These are phyloP conservation scores for Tribolium freemani DNA, from an alignment of 2,888 invertebrate species.

Conservation along the genomic window DNA sequence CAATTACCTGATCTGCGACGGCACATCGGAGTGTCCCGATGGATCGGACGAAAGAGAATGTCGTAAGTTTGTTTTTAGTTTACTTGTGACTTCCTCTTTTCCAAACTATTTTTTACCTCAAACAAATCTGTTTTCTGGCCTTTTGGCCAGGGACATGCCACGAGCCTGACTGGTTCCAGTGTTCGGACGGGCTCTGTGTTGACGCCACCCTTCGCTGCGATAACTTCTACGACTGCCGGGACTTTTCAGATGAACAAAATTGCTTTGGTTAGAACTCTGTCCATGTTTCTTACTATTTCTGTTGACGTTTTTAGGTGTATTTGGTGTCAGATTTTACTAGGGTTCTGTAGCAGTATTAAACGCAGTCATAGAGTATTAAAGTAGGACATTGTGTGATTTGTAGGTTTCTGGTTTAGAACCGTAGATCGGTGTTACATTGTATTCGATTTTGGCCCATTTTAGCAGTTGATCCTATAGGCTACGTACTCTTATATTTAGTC, in stretches of 20 bases:
- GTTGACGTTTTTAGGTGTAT: slow-evolving; percentile 43
- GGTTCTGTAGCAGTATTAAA: slow-evolving; percentile 42
- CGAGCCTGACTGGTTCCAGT: slow-evolving; percentile 71
- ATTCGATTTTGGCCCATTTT: slow-evolving; percentile 32
- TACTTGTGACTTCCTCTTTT: neutral
- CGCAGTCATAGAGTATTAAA: slow-evolving; percentile 37
- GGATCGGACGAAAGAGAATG: slow-evolving; percentile 77
- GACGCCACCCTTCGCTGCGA: slow-evolving; percentile 85
- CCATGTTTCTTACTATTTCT: slow-evolving; percentile 40
- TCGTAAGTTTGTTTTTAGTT: slow-evolving; percentile 65
- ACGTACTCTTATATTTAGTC: slow-evolving; percentile 35
- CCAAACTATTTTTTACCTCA: slow-evolving; percentile 28
- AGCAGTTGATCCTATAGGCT: slow-evolving; percentile 39
- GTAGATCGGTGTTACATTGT: slow-evolving; percentile 36
- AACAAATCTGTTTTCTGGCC: slow-evolving; percentile 59
- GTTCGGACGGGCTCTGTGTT: slow-evolving; percentile 82
- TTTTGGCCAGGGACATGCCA: slow-evolving; percentile 67
- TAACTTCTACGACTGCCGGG: slow-evolving; percentile 90
- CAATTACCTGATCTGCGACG: slow-evolving; percentile 70
- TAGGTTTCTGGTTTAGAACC: slow-evolving; percentile 31
- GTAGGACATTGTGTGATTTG: slow-evolving; percentile 36
- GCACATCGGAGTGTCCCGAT: slow-evolving; percentile 71
- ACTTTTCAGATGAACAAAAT: slow-evolving; percentile 92
- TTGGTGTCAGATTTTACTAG: slow-evolving; percentile 41
- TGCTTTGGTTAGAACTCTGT: slow-evolving; percentile 76